Base-by-base conservation (phyloP, 2,113 vertebrate species). In the Oncorhynchus keta region DNA sequence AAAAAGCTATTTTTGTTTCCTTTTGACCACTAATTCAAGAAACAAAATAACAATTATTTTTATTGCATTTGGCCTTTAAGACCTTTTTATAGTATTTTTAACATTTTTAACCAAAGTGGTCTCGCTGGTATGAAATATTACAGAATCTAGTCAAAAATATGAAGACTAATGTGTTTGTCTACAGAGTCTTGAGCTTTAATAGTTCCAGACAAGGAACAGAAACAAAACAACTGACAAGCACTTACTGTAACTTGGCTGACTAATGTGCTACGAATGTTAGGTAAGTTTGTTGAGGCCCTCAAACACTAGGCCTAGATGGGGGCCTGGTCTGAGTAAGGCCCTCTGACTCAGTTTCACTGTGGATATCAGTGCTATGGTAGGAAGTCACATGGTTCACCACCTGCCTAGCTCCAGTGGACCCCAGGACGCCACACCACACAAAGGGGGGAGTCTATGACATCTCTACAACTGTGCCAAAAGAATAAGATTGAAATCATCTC, bases 261-360 rank as follows among this genome's bases (percentile, higher is more conserved):
- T 78, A 80, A 82, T 83, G 76, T 83, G 75, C 73, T 71, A 86
- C 82, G 87, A 90, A 91, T 86, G 76, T 84, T 73, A 76, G 81
- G 83, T 79, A 59, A 68, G 79, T 61, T 71, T 80, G 72, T 76
- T 48, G 62, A 78, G 62, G 75, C 55, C 49, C 73, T 69, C 72
- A 74, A 86, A 84, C 72, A 82, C 81, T 18, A 2, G 51, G 51
- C 14, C 16, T 84, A 82, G 75, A 84, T 74, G 76, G n/a, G 61
- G 74, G 77, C 81, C 80, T 78, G 82, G 76, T 81, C 68, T 68
- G 12, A 83, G 87, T 45, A 45, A 45, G 39, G 39, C 9, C 39
- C 8, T 45, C 39, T 11, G 39, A 45, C 39, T 45, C 87, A 45
- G 81, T 74, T 76, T 57, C 72, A 64, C 65, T 0, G 6, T 76